Base-by-base conservation (phyloP, 1,140 invertebrate species). In the Ips typographus region DNA sequence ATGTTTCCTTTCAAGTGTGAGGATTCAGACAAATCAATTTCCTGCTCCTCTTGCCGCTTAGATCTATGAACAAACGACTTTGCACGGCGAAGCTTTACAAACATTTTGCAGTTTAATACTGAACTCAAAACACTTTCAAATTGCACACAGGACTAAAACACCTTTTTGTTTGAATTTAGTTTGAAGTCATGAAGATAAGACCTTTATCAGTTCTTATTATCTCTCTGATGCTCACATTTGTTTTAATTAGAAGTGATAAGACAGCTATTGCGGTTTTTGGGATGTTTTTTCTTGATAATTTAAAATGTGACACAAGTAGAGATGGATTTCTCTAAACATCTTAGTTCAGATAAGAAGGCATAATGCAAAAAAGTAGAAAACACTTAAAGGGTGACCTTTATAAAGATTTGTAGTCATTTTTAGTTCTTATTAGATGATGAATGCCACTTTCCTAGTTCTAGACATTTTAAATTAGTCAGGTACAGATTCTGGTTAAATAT, bases 11-110 rank as follows among this genome's bases (percentile, higher is more conserved):
- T 64, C 7, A 72, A 42, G 41, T 72, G 71, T 3, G 67, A 60
- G 4, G 53, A 49, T 51, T 72, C 71, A 3, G 66, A 59, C 7
- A 72, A 40, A 43, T 70, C 67, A n/a, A 70, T 37, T 8, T 68
- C 59, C 7, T 22, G 2, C 4, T 36, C 4, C 51, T 59, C 38
- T 52, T 58, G 40, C 38, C 22, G 40, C 38, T 56, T 72, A 6
- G 40, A 56, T 41, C 57, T 69, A 37, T 65, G 44, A 7, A 72
- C 43, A 60, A 72, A 72, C 1, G 71, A 70, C 36, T 72, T 72
- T 1, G 71, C 71, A 5, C 65, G 40, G n/a, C 69, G 73, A 74
- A 78, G 78, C 79, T 74, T 84, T 79, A 72, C 82, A 78, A 66
- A 76, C 68, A 70, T 70, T 64, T 68, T 69, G 5, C 2, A 8